Conservation (phyloP, 1,140 invertebrate species). For the Zaprionus vittiger region DNA sequence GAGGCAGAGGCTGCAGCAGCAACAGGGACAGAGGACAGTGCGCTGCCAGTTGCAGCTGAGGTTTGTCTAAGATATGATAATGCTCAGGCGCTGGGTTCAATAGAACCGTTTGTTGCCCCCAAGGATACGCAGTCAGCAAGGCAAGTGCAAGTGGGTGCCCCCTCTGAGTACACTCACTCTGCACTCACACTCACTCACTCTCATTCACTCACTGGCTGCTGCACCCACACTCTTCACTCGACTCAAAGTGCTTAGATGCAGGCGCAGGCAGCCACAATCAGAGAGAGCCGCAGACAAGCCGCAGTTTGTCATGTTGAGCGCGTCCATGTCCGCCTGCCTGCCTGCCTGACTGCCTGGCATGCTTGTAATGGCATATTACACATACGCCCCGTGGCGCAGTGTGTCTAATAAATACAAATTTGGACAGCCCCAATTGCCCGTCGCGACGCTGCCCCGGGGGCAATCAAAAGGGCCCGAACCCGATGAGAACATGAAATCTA, state of each 20-base stretch:
- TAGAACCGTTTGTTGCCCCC: slow-evolving; percentile 63
- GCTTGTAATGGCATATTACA: slow-evolving; percentile 80
- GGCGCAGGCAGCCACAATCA: slow-evolving; percentile 1
- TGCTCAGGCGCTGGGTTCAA: slow-evolving; percentile 62
- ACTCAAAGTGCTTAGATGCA: slow-evolving; percentile 21
- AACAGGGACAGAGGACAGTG: neutral
- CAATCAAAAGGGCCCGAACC: slow-evolving; percentile 26
- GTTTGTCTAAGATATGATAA: slow-evolving; percentile 65
- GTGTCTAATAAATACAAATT: slow-evolving; percentile 82
- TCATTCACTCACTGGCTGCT: slow-evolving; percentile 7
- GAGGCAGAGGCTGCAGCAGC: too few relatives aligned
- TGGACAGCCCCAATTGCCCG: slow-evolving; percentile 72
- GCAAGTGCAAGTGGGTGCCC: slow-evolving; percentile 14
- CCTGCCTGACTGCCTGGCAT: slow-evolving; percentile 51
- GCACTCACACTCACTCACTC: neutral
- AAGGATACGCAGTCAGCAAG: slow-evolving; percentile 15
- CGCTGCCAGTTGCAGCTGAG: slow-evolving; percentile 7
- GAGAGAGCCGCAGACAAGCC: slow-evolving; percentile 13
- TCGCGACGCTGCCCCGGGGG: slow-evolving; percentile 8
- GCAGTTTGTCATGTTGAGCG: slow-evolving; percentile 56
- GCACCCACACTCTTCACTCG: slow-evolving; percentile 16
- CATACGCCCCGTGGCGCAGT: slow-evolving; percentile 76
- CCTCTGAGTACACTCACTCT: slow-evolving; percentile 9
- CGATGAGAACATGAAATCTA: slow-evolving; percentile 50
- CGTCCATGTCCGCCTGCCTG: slow-evolving; percentile 7